Evolutionary conservation across 2,797 vertebrate species (phyloP), one percentile per base, ranked within the genome.

Genomic region (Arnoldichthys spilopterus): DNA sequence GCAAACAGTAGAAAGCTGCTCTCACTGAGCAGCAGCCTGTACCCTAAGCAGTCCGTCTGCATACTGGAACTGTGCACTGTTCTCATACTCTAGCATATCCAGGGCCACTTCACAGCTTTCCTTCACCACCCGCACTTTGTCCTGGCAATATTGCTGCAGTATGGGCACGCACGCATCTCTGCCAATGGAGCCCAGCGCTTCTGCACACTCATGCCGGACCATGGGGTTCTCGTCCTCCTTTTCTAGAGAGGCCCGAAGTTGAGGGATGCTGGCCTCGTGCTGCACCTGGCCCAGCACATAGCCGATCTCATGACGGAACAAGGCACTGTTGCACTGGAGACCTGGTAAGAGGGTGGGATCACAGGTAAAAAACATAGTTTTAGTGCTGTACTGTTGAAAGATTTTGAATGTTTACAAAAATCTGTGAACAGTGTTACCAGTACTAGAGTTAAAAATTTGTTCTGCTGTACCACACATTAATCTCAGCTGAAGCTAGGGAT

Each of bases 61-160:
- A 0, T 99, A 99, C 88, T 99, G 97, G 86, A 99, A 97, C 85
- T 95, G 91, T 0, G 79, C 0, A 1, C 93, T 83, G n/a, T 90
- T 94, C 86, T 96, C 95, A 0, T 98, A 92, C 75, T 95, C 91
- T 1, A 96, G 93, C 97, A 99, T 95, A 89, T 99, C 98, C 84
- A 99, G 86, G 0, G 98, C 98, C 43, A 99, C 97, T 86, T 95
- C 93, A 7, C 97, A 98, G 88, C 98, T 99, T 90, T 99, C 98
- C 1, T 97, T 95, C 63, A 99, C 98, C 26, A 98, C 96, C 0
- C 92, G 94, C 84, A 99, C 96, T 0, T 72, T 0, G 2, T 98
- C 97, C 0, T 0, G 0, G 0, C 86, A n/a, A 7, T 95, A 94
- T 0, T 62, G 86, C 1, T 92, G 93, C 85, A 99, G 90, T 16